Percentiles rank a stretch among this genome's conserved stretches.
Conservation (phyloP, 2,113 vertebrate genomes). For the Gallinago undulata region DNA sequence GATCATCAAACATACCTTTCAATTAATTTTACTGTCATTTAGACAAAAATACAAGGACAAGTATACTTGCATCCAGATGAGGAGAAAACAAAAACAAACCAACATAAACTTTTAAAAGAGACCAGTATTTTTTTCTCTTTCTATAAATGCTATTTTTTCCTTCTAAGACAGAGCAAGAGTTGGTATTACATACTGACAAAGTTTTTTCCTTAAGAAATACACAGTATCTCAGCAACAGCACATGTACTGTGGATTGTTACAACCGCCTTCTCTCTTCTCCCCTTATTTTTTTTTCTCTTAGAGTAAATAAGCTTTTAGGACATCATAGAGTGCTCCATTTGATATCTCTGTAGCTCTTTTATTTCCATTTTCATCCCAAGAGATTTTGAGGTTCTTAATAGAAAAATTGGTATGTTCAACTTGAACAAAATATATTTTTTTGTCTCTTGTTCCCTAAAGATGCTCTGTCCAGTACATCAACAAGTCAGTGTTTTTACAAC, state of each 20-base stretch:
- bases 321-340: neutral
- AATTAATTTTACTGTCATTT: neutral
- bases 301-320: conserved; percentile 20
- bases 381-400: neutral
- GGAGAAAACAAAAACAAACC: neutral
- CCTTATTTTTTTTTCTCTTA: neutral
- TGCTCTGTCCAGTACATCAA: neutral
- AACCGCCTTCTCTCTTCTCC: neutral
- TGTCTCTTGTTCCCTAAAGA: neutral
- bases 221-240: conserved; percentile 24
- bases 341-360: conserved; percentile 2
- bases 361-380: conserved; percentile 4
- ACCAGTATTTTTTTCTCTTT: neutral
- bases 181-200: neutral
- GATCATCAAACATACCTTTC: neutral
- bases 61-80: neutral
- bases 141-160: neutral
- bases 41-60: neutral
- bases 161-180: neutral
- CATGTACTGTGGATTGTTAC: neutral
- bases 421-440: neutral
- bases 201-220: neutral
- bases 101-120: neutral
- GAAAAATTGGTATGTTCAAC: neutral
- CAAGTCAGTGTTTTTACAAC: neutral